Conservation (phyloP, 35 echinoderm and acorn worm genomes). For the Patiria miniata region DNA sequence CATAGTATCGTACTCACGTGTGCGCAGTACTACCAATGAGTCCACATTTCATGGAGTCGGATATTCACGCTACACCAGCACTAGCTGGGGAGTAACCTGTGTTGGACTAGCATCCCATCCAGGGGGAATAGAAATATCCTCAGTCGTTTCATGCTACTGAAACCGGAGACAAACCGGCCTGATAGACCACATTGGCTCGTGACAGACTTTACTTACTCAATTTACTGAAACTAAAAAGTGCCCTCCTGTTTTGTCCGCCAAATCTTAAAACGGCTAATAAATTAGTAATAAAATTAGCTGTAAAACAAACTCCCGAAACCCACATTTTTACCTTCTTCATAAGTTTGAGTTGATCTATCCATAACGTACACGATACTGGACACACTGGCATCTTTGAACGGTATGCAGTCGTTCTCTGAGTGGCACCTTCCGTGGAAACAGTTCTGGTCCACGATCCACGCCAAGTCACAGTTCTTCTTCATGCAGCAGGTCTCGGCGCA, state of each 20-base stretch:
- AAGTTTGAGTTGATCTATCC: not conserved
- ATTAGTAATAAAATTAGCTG: not conserved
- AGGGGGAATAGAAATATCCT: too few relatives aligned
- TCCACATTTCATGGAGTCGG: too few relatives aligned
- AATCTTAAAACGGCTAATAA: not conserved
- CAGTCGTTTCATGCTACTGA: too few relatives aligned
- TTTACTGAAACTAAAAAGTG: not conserved
- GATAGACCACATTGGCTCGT: too few relatives aligned
- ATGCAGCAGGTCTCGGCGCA: constrained; percentile 25
- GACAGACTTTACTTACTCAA: too few relatives aligned
- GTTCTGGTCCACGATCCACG: constrained; percentile 3
- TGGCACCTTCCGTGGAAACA: constrained; percentile 20
- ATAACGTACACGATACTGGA: not conserved
- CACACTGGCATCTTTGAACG: not conserved
- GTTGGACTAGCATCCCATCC: too few relatives aligned
- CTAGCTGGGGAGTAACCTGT: not conserved
- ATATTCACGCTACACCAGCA: not conserved
- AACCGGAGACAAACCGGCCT: too few relatives aligned
- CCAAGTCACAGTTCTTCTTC: constrained; percentile 11
- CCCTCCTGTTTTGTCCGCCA: too few relatives aligned
- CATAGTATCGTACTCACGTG: too few relatives aligned
- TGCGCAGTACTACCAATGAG: too few relatives aligned
- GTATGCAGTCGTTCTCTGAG: not conserved
- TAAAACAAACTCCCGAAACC: not conserved
- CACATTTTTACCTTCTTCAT: not conserved